Percentiles rank a stretch among this genome's conserved stretches.
phyloP scores from a whole-genome alignment of 2,797 vertebrate species.

The Poecilia gillii region DNA sequence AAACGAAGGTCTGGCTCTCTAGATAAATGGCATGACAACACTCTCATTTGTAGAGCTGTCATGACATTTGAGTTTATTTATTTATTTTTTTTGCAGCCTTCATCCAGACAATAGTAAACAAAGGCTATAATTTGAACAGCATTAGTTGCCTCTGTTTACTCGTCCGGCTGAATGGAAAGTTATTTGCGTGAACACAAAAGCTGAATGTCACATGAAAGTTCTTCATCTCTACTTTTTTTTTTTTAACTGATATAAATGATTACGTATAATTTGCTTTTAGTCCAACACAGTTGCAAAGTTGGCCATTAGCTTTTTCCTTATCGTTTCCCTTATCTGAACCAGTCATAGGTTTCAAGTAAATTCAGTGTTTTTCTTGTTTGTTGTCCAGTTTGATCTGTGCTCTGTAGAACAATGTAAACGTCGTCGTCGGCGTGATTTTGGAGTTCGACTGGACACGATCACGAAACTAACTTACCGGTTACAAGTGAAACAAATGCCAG shows the following conservation, averaged over 20 bases:
- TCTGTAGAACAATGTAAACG: background rate
- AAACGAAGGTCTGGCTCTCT: constrained; percentile 2
- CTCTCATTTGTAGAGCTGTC: background rate
- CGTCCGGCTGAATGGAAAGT: background rate
- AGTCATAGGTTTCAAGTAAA: background rate
- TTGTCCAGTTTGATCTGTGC: background rate
- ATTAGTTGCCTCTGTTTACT: constrained; percentile 6
- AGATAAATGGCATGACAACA: background rate
- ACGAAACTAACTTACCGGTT: background rate
- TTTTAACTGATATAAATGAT: background rate
- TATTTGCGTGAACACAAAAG: background rate
- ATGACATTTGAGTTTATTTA: constrained; percentile 4
- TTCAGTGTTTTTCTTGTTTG: no score
- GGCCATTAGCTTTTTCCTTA: background rate
- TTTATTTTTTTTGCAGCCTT: background rate
- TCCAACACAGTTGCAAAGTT: background rate
- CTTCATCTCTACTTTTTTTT: background rate
- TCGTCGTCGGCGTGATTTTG: no score
- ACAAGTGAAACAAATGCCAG: background rate
- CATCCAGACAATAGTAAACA: constrained; percentile 1
- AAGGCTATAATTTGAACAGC: background rate
- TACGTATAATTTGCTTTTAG: background rate
- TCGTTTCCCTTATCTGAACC: background rate
- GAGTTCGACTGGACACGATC: background rate
- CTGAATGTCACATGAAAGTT: background rate